phyloP scores from a whole-genome alignment of 2,797 vertebrate genomes.

The Champsocephalus gunnari region DNA sequence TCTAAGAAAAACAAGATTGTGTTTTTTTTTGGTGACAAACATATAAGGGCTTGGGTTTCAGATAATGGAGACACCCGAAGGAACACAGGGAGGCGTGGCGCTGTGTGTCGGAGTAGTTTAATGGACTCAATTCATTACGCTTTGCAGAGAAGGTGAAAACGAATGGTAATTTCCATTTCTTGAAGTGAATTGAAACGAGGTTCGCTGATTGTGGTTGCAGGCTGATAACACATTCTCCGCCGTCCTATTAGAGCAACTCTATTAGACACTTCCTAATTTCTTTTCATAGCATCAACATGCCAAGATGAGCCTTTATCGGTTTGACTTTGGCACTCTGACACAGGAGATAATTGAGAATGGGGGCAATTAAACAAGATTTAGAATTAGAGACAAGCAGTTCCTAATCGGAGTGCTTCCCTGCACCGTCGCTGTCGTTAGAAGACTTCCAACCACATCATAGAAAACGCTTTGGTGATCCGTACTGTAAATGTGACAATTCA shows the following conservation, averaged over 20 bases:
- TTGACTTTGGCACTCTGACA: conserved; percentile 53
- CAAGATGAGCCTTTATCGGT: conserved; percentile 41
- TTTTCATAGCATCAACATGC: conserved; percentile 19
- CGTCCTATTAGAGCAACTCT: conserved; percentile 6
- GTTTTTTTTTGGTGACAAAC: conserved; percentile 19
- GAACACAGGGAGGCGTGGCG: conserved; percentile 30
- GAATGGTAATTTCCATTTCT: conserved; percentile 35
- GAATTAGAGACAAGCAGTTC: conserved; percentile 41
- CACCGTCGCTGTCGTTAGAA: background rate
- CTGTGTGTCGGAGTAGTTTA: conserved; percentile 28
- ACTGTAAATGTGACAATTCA: conserved; percentile 19
- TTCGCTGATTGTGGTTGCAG: conserved; percentile 10
- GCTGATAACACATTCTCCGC: conserved; percentile 31
- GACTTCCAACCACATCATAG: background rate
- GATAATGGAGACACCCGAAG: background rate
- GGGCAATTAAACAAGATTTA: conserved; percentile 59
- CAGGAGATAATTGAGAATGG: conserved; percentile 42
- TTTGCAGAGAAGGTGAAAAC: conserved; percentile 19
- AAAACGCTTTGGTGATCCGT: background rate
- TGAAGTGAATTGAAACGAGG: conserved; percentile 29
- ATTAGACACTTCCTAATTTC: conserved; percentile 33
- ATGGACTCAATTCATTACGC: conserved; percentile 43
- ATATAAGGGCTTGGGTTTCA: background rate
- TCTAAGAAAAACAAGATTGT: conserved; percentile 45
- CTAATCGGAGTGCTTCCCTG: conserved; percentile 35